Evolutionary conservation across 2,113 vertebrate species (phyloP), one percentile per base, ranked within the genome.

Genomic region (Zosterops lateralis): DNA sequence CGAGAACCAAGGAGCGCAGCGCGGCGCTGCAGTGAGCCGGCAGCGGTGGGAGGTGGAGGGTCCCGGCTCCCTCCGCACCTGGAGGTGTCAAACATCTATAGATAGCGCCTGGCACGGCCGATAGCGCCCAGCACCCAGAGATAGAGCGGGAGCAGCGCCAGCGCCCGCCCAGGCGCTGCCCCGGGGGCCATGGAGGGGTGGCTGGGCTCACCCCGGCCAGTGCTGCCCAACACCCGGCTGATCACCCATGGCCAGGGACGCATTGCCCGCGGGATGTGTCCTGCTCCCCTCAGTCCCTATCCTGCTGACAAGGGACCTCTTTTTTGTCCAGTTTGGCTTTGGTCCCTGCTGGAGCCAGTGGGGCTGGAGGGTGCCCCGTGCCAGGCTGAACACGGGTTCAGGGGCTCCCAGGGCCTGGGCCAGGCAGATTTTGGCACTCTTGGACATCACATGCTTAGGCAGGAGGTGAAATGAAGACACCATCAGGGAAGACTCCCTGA

Each of bases 1-100:
- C 93, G 94, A 71, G 94, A 96, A 95, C 96, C 57, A 95, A 89
- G 91, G 84, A 29, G 91, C 74, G 67, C 83, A 76, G 83, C 83
- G 56, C 65, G 2, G 87, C 9, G 94, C 96, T 76, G 96, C 91
- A 89, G 92, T 67, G 62, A 34, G 40, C 74, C 57, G 19, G 75
- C 86, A 18, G 56, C 28, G 48, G 10, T 16, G 78, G 89, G 64
- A 38, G 87, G 82, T 10, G 80, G 67, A 53, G 54, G 75, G 91
- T 82, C 84, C 71, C 80, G 47, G 87, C 78, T 48, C 5, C 73
- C 88, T 48, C 75, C 56, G 95, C 96, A 92, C 93, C 80, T 95
- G 96, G 19, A 47, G 77, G n/a, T 78, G 95, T 95, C 94, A 89
- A 65, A 72, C 92, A 92, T 36, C 92, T 91, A 92, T 54, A 51